A percentile compares a stretch with the other conserved stretches of the same genome.
Conservation (phyloP, 1,140 invertebrate species). For the Dinothrombium tinctorium region DNA sequence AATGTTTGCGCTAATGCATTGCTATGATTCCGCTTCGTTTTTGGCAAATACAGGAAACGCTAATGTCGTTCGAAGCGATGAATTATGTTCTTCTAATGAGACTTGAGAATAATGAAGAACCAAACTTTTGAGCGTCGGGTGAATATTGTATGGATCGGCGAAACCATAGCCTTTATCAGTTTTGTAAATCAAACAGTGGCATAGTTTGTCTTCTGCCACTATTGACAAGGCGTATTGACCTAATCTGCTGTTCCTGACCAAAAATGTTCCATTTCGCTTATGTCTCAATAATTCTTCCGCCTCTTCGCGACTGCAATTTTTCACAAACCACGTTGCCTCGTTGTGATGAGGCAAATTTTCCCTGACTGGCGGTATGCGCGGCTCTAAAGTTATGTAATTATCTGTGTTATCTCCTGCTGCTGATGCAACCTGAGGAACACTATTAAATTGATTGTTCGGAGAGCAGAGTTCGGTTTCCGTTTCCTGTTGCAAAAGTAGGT, state of each 20-base stretch:
- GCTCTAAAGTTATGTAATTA: background rate
- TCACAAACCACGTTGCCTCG: constrained; percentile 36
- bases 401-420: too few species aligned
- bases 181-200: constrained; percentile 76
- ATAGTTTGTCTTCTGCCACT: constrained; percentile 53
- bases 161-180: constrained; percentile 74
- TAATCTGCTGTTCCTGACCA: constrained; percentile 37
- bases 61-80: constrained; percentile 53
- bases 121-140: constrained; percentile 50
- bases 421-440: too few species aligned
- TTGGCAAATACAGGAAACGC: constrained; percentile 40
- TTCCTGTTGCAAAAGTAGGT: constrained; percentile 8
- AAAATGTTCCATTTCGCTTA: constrained; percentile 63
- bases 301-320: constrained; percentile 41
- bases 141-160: constrained; percentile 77
- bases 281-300: constrained; percentile 46
- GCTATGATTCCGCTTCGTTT: too few species aligned
- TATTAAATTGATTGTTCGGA: too few species aligned
- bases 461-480: too few species aligned
- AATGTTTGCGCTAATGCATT: too few species aligned
- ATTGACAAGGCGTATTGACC: constrained; percentile 77
- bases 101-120: constrained; percentile 78
- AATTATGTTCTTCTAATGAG: constrained; percentile 82
- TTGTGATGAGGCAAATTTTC: background rate
- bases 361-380: background rate